Evolutionary conservation across 2,113 vertebrate species (phyloP).

Genomic region (Dolichotis patagonum): DNA sequence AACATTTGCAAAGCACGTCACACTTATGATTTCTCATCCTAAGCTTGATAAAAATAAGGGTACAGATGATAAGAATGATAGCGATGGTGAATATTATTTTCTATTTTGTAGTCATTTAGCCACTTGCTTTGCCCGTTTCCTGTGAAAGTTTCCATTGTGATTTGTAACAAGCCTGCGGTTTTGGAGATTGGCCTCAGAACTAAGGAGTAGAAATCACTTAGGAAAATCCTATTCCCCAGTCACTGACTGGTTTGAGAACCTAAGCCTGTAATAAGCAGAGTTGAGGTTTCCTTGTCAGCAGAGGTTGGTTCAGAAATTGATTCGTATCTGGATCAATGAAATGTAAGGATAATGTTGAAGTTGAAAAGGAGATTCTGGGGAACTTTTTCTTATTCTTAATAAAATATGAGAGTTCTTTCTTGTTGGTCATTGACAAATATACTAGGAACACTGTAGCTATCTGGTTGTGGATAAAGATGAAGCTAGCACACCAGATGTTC

Average conservation of each 20-base stretch:
- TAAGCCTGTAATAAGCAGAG: neutral
- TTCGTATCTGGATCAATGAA: neutral
- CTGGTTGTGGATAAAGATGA: neutral
- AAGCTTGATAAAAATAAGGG: neutral
- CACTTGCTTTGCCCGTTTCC: neutral
- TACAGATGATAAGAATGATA: neutral
- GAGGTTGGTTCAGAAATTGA: neutral
- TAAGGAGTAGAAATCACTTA: neutral
- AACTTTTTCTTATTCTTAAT: neutral
- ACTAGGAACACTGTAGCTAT: too few relatives aligned
- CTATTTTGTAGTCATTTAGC: neutral
- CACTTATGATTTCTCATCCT: neutral
- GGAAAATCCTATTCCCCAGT: neutral
- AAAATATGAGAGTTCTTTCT: neutral
- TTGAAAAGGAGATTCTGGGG: neutral
- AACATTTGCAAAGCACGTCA: constrained; percentile 26
- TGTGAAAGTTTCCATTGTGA: neutral
- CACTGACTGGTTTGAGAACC: neutral
- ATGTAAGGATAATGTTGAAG: neutral
- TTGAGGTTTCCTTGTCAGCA: neutral
- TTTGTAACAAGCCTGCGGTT: neutral
- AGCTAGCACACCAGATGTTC: neutral
- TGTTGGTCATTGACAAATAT: neutral
- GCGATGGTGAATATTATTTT: neutral
- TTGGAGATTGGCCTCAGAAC: neutral